Conservation (phyloP, 2,888 invertebrate species). For the Crioceris asparagi region DNA sequence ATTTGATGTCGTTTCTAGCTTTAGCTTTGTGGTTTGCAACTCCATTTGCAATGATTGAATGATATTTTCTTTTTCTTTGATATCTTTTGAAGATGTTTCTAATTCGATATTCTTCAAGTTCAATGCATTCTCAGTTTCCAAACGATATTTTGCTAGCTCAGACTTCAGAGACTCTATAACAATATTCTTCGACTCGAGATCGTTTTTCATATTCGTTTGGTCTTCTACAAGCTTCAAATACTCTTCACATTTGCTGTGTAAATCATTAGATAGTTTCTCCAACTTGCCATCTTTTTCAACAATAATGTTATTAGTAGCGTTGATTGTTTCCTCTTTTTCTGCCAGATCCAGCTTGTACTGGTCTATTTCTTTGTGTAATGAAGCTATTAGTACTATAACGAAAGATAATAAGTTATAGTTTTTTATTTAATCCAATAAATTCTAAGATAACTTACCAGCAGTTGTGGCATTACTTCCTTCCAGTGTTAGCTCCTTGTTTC, state of each 20-base stretch:
- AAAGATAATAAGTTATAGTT: too few relatives aligned
- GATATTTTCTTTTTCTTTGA: too few relatives aligned
- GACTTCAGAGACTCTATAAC: too few relatives aligned
- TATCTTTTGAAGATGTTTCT: too few relatives aligned
- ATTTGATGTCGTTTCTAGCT: too few relatives aligned
- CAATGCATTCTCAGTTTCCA: too few relatives aligned
- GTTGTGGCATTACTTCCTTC: constrained; percentile 22
- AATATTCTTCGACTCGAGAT: constrained; percentile 17
- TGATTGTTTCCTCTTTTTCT: constrained; percentile 20
- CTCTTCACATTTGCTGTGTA: constrained; percentile 20
- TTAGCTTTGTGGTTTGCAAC: too few relatives aligned
- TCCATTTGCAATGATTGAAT: too few relatives aligned
- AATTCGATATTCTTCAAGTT: constrained; percentile 13
- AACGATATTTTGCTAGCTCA: too few relatives aligned
- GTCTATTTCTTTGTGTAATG: constrained; percentile 25
- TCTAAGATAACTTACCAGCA: constrained; percentile 19
- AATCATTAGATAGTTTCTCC: constrained; percentile 14
- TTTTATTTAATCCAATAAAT: too few relatives aligned
- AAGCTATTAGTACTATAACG: constrained; percentile 21
- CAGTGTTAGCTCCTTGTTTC: constrained; percentile 36
- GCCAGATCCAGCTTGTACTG: constrained; percentile 22
- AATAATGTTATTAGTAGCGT: constrained; percentile 23
- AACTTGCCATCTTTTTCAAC: constrained; percentile 20
- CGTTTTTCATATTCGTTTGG: constrained; percentile 13
- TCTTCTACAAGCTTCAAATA: constrained; percentile 9